Percentiles rank a stretch among this genome's conserved stretches.
phyloP scores from a whole-genome alignment of 2,888 invertebrate genomes.

The Acleris holmiana region DNA sequence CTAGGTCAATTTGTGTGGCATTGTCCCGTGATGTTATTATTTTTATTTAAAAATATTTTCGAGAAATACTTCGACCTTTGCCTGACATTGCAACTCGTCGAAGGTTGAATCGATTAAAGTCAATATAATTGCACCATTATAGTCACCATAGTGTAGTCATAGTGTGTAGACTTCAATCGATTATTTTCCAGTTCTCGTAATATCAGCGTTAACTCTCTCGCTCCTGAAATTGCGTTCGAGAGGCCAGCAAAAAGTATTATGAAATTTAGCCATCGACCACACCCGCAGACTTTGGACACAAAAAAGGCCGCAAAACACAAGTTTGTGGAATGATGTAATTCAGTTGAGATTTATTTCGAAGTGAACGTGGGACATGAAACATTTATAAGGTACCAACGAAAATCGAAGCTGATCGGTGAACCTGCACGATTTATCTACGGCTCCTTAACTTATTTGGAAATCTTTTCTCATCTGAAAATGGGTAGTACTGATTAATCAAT shows the following conservation, averaged over 20 bases:
- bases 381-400: constrained; percentile 28
- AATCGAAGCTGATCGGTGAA: constrained; percentile 28
- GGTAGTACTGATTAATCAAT: not conserved
- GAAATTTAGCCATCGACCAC: constrained; percentile 51
- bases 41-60: not conserved
- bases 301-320: constrained; percentile 39
- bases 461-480: not conserved
- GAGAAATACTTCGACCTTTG: constrained; percentile 2
- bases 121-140: no score
- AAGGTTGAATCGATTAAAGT: constrained; percentile 19
- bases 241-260: constrained; percentile 58
- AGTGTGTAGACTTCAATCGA: not conserved
- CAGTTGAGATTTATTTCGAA: constrained; percentile 15
- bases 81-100: constrained; percentile 24
- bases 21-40: no score
- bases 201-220: constrained; percentile 22
- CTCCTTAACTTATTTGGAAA: constrained; percentile 17
- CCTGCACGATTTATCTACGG: constrained; percentile 21
- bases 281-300: constrained; percentile 41
- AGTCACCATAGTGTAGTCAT: no score
- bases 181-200: constrained; percentile 14
- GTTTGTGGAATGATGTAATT: constrained; percentile 21
- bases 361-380: constrained; percentile 25
- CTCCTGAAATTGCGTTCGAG: constrained; percentile 52
- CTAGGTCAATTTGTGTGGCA: no score